These are phyloP conservation scores for Hyposmocoma kahamanoa DNA, from an alignment of 1,140 invertebrate genomes.

Conservation along the genomic window DNA sequence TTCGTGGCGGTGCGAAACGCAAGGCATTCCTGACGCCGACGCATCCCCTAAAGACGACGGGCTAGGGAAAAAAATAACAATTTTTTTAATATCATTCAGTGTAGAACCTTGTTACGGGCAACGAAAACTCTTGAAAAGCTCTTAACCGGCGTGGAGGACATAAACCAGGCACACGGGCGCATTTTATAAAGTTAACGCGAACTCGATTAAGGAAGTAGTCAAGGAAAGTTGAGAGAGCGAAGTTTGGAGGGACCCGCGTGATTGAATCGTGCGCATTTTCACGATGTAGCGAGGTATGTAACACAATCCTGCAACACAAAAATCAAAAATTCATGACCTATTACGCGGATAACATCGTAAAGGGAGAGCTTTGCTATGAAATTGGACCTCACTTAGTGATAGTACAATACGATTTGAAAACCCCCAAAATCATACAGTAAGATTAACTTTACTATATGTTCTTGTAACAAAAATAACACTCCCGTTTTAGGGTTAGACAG, in stretches of 20 bases:
- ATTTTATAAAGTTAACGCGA: constrained; percentile 59
- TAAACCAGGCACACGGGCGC: constrained; percentile 48
- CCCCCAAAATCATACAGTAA: background rate
- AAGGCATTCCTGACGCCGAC: too few relatives aligned
- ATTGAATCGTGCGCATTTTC: constrained; percentile 31
- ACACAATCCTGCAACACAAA: background rate
- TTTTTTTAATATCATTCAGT: constrained; percentile 21
- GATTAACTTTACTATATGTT: background rate
- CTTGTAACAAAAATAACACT: background rate
- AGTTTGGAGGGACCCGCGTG: constrained; percentile 30
- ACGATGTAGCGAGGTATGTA: background rate
- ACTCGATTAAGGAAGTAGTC: constrained; percentile 52
- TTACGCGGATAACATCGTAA: background rate
- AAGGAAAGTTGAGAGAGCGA: constrained; percentile 38
- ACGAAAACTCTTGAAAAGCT: constrained; percentile 45
- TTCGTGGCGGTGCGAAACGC: too few relatives aligned
- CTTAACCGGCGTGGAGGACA: constrained; percentile 48
- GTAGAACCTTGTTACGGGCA: constrained; percentile 29
- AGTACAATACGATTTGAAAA: background rate
- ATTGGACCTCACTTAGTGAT: background rate
- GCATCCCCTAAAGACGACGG: background rate
- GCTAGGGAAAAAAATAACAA: constrained; percentile 12
- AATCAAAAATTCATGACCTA: background rate
- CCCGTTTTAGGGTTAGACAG: background rate
- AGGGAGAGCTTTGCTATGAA: too few relatives aligned